Evolutionary conservation across 1,140 invertebrate genomes (phyloP).

Genomic region (Aradophagus sp.): DNA sequence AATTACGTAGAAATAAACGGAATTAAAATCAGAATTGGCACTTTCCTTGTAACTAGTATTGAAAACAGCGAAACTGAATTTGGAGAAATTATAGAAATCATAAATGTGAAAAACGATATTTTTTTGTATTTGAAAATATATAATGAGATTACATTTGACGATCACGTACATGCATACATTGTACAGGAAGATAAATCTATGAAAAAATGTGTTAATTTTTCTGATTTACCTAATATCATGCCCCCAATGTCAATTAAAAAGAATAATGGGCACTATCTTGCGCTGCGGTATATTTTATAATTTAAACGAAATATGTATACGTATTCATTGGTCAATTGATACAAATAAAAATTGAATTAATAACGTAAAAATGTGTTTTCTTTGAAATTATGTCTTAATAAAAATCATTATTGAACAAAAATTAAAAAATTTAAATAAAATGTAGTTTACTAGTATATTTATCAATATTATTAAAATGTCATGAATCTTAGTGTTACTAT

Average conservation of each 20-base stretch:
- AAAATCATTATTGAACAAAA: no score
- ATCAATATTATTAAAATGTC: no score
- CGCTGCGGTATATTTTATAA: constrained; percentile 10
- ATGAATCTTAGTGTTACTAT: no score
- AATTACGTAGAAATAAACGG: background rate
- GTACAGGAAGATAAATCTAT: constrained; percentile 6
- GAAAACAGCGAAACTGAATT: constrained; percentile 15
- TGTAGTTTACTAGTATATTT: no score
- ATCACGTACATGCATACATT: constrained; percentile 15
- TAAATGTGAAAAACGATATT: constrained; percentile 4
- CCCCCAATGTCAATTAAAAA: constrained; percentile 13
- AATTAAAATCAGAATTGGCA: background rate
- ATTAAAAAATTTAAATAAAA: no score
- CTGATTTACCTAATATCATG: constrained; percentile 3
- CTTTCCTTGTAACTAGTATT: constrained; percentile 7
- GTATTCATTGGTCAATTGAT: no score
- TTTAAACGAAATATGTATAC: no score
- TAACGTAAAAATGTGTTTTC: no score
- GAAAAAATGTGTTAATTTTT: constrained; percentile 1
- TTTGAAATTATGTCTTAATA: no score
- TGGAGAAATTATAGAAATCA: constrained; percentile 21
- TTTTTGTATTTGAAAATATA: constrained; percentile 22
- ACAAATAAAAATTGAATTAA: no score
- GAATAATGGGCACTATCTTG: constrained; percentile 9
- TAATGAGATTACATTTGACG: constrained; percentile 24